phyloP scores from a whole-genome alignment of 1,140 invertebrate species.

The Drosophila cardini region DNA sequence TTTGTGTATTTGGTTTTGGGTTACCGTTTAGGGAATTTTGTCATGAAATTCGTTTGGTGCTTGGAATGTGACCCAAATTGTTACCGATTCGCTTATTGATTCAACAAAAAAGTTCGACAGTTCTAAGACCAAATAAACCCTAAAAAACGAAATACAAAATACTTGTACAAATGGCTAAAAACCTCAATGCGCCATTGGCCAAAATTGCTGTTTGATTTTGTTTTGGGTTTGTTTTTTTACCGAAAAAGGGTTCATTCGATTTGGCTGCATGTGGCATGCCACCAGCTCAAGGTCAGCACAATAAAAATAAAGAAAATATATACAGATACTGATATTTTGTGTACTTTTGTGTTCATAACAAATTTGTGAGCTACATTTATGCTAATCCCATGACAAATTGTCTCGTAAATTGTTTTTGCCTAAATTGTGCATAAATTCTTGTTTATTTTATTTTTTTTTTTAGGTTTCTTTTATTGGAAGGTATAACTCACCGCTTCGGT shows the following conservation, averaged over 20 bases:
- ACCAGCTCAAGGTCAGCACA: slow-evolving; percentile 61
- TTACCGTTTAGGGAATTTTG: slow-evolving; percentile 80
- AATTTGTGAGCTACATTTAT: slow-evolving; percentile 45
- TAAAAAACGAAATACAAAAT: slow-evolving; percentile 1
- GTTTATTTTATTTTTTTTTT: not conserved
- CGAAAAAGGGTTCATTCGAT: slow-evolving; percentile 57
- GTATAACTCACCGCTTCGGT: slow-evolving; percentile 78
- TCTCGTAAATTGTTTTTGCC: slow-evolving; percentile 13
- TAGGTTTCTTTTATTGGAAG: slow-evolving; percentile 8
- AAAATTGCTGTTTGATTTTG: slow-evolving; percentile 79
- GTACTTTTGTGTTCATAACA: slow-evolving; percentile 20
- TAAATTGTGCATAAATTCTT: slow-evolving; percentile 56
- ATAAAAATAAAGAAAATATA: slow-evolving; percentile 32
- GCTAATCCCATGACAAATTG: slow-evolving; percentile 45
- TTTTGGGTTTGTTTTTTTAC: slow-evolving; percentile 24
- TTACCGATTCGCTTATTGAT: slow-evolving; percentile 82
- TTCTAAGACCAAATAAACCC: slow-evolving; percentile 51
- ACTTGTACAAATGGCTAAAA: slow-evolving; percentile 11
- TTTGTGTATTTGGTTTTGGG: slow-evolving; percentile 41
- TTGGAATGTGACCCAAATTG: slow-evolving; percentile 83
- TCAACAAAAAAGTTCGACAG: slow-evolving; percentile 82
- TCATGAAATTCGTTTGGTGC: slow-evolving; percentile 75
- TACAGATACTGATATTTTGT: slow-evolving; percentile 9
- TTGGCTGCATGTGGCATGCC: slow-evolving; percentile 31
- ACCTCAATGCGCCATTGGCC: slow-evolving; percentile 29